phyloP scores from a whole-genome alignment of 2,113 vertebrate species.

The Corythaeola cristata region DNA sequence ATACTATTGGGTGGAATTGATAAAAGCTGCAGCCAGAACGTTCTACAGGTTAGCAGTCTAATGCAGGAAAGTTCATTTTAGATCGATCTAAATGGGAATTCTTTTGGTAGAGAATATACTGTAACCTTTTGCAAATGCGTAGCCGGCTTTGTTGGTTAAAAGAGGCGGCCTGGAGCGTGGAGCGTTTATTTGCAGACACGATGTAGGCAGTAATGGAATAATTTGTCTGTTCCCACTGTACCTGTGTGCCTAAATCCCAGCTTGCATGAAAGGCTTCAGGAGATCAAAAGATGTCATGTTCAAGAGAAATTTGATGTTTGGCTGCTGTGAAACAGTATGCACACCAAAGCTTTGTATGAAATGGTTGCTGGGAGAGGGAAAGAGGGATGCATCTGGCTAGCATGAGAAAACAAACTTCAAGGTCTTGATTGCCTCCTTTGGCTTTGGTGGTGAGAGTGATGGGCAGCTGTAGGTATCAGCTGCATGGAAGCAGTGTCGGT shows the following conservation, averaged over 20 bases:
- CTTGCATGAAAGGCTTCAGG: background rate
- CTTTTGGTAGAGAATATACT: background rate
- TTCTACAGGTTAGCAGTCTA: conserved; percentile 1
- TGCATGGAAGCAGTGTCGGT: too few species aligned
- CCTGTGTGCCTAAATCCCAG: background rate
- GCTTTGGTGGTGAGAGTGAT: background rate
- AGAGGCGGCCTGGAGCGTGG: background rate
- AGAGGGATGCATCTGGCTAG: background rate
- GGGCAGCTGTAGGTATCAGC: background rate
- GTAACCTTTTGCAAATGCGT: background rate
- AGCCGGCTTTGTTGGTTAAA: background rate
- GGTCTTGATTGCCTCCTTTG: background rate
- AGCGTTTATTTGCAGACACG: background rate
- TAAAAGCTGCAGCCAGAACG: background rate
- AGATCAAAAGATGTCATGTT: background rate
- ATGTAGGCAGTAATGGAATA: background rate
- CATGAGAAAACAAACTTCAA: background rate
- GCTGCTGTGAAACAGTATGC: background rate
- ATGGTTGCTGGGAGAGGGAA: background rate
- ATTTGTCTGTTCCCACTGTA: background rate
- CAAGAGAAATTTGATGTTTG: background rate
- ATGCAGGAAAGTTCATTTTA: background rate
- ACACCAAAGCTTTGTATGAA: background rate
- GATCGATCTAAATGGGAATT: background rate
- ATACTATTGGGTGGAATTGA: conserved; percentile 14